A percentile compares a stretch with the other conserved stretches of the same genome.
Evolutionary conservation across 1,140 invertebrate genomes (phyloP).

Genomic region (Halyomorpha halys): DNA sequence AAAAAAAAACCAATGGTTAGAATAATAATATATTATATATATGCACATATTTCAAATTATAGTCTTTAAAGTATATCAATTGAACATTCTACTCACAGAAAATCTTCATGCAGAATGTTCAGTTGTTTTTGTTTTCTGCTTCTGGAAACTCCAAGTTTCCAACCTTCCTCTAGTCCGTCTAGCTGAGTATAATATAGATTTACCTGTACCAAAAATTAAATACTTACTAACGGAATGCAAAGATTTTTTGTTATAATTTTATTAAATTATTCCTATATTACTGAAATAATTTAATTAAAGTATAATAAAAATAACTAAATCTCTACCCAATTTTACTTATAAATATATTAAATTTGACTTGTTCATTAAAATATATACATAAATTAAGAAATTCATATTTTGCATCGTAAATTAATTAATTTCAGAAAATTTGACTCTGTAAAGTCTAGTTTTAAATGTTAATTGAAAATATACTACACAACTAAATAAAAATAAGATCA

Average conservation of each 20-base stretch:
- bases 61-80: background rate
- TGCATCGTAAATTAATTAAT: too few species aligned
- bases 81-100: constrained; percentile 40
- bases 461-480: too few species aligned
- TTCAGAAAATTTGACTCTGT: too few species aligned
- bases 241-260: background rate
- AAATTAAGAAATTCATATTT: too few species aligned
- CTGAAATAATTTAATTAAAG: too few species aligned
- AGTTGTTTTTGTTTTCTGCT: constrained; percentile 50
- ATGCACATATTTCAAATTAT: background rate
- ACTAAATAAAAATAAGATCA: too few species aligned
- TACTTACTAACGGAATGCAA: background rate
- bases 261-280: background rate
- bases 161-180: constrained; percentile 55
- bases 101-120: constrained; percentile 45
- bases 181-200: constrained; percentile 58
- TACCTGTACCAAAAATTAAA: constrained; percentile 40
- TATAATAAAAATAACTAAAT: too few species aligned
- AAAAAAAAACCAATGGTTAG: too few species aligned
- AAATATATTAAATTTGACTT: too few species aligned
- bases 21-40: background rate
- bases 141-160: constrained; percentile 51
- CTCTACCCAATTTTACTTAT: too few species aligned
- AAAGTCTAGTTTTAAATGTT: too few species aligned
- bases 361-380: background rate